These are phyloP conservation scores for Clarias batrachus DNA, from an alignment of 2,113 vertebrate genomes.

Conservation along the genomic window DNA sequence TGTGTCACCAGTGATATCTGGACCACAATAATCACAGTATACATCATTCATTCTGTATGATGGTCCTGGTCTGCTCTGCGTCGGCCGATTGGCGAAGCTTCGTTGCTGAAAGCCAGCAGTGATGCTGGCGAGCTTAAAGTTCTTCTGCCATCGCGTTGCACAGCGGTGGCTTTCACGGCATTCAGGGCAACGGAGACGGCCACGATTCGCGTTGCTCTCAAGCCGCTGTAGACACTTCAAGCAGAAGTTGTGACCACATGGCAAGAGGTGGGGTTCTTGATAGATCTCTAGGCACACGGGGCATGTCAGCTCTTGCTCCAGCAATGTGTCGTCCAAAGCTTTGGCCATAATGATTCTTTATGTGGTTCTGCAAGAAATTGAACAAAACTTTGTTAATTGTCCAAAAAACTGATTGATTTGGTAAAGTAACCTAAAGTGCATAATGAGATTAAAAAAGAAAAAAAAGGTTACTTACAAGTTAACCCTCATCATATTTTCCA, in stretches of 20 bases:
- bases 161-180: constrained; percentile 66
- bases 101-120: constrained; percentile 63
- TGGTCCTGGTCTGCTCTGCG: not conserved
- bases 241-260: constrained; percentile 76
- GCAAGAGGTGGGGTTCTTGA: constrained; percentile 68
- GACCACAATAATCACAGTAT: constrained; percentile 70
- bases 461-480: not conserved
- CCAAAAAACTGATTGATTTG: not conserved
- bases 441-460: not conserved
- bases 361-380: not conserved
- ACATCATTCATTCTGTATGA: constrained; percentile 18
- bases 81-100: not conserved
- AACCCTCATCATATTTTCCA: not conserved
- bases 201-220: constrained; percentile 54
- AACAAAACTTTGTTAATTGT: not conserved
- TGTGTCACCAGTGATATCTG: not conserved
- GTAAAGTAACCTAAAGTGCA: not conserved
- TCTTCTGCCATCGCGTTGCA: constrained; percentile 63
- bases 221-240: constrained; percentile 67
- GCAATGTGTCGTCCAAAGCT: constrained; percentile 46
- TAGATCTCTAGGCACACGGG: constrained; percentile 73
- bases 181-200: constrained; percentile 70
- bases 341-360: constrained; percentile 29
- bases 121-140: constrained; percentile 75
- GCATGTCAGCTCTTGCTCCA: constrained; percentile 75